Conservation (phyloP, 2,113 vertebrate genomes). For the Hyaena hyaena region DNA sequence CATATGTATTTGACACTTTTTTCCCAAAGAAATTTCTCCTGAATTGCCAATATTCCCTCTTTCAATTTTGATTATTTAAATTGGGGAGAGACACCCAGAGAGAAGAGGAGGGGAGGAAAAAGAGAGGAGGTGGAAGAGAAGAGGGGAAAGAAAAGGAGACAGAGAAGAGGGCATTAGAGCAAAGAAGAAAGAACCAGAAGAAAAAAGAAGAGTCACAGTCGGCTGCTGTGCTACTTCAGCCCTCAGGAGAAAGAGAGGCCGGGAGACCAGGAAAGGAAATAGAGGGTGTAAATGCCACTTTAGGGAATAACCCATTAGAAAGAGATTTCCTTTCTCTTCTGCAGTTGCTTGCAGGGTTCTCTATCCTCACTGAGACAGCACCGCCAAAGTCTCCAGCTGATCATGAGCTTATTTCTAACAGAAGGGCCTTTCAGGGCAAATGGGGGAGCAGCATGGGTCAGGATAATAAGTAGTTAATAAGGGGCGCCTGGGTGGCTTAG, state of each 20-base stretch:
- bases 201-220: background rate
- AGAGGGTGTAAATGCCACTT: background rate
- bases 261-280: background rate
- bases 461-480: background rate
- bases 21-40: background rate
- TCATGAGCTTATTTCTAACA: background rate
- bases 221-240: background rate
- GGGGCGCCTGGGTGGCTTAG: no score
- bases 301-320: background rate
- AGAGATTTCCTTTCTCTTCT: background rate
- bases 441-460: background rate
- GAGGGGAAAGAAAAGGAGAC: background rate
- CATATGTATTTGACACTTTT: background rate
- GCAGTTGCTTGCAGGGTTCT: background rate
- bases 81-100: background rate
- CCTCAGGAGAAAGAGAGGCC: background rate
- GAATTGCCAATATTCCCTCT: background rate
- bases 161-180: no score
- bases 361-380: background rate
- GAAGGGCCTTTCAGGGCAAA: background rate
- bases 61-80: slow-evolving; percentile 34
- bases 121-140: background rate
- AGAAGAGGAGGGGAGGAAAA: background rate
- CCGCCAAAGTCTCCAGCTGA: background rate
- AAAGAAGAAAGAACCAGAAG: background rate